phyloP scores from a whole-genome alignment of 2,797 vertebrate species.

The Macropodus opercularis region DNA sequence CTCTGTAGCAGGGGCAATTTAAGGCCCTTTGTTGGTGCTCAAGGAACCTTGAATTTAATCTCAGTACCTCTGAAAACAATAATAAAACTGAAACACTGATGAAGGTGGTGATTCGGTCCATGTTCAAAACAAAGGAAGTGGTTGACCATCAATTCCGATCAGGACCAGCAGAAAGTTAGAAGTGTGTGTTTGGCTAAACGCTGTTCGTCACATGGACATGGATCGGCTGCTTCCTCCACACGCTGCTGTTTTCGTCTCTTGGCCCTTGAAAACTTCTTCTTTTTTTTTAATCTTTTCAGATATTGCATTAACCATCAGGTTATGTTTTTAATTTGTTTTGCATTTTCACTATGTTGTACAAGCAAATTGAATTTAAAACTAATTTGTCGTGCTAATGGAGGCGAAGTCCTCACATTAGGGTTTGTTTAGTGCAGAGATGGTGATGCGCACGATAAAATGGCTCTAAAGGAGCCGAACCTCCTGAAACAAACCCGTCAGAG shows the following conservation, averaged over 20 bases:
- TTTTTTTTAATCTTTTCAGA: conserved; percentile 21
- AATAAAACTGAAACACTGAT: no score
- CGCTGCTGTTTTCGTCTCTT: conserved; percentile 4
- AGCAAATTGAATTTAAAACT: conserved; percentile 38
- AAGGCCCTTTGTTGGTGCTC: no score
- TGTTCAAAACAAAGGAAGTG: no score
- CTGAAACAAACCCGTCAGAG: conserved; percentile 14
- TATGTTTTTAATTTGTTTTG: conserved; percentile 27
- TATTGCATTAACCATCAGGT: conserved; percentile 2
- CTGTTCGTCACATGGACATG: no score
- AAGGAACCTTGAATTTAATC: no score
- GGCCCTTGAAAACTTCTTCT: conserved; percentile 4
- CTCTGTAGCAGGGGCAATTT: no score
- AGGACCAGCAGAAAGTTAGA: no score
- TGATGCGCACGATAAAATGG: conserved; percentile 5
- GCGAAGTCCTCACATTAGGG: conserved; percentile 25
- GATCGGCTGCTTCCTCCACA: no score
- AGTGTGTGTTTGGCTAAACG: no score
- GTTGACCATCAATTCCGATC: no score
- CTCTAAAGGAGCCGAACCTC: conserved; percentile 21
- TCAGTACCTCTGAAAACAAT: no score
- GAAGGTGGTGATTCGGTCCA: no score
- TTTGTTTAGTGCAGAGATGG: conserved; percentile 27
- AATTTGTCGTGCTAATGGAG: conserved; percentile 48
- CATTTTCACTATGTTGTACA: conserved; percentile 18